A percentile compares a stretch with the other conserved stretches of the same genome.
These are phyloP conservation scores for Malurus cyaneus DNA, from an alignment of 2,113 vertebrate genomes.

Conservation along the genomic window DNA sequence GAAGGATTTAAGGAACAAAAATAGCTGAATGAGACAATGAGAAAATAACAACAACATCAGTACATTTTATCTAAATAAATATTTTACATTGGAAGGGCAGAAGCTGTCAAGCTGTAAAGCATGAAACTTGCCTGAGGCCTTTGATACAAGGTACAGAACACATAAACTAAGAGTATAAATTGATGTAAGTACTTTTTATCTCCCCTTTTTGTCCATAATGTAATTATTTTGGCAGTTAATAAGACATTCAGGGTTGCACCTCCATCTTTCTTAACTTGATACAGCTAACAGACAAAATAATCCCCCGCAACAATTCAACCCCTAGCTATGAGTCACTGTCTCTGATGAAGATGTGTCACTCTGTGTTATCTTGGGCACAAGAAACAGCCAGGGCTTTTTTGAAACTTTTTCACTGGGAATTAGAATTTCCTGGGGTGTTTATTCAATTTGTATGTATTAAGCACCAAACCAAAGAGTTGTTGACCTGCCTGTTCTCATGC, in stretches of 20 bases:
- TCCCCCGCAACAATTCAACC: background rate
- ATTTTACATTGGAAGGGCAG: background rate
- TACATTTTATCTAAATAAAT: background rate
- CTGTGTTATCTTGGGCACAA: background rate
- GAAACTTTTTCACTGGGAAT: background rate
- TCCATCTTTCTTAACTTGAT: conserved; percentile 17
- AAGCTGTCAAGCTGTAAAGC: background rate
- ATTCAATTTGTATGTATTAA: background rate
- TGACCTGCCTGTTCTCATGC: background rate
- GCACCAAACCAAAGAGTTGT: background rate
- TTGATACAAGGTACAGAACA: background rate
- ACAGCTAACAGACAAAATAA: conserved; percentile 20
- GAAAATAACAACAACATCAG: background rate
- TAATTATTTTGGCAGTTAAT: conserved; percentile 48
- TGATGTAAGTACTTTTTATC: conserved; percentile 31
- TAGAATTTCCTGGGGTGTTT: background rate
- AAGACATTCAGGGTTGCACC: background rate
- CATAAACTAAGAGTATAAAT: background rate
- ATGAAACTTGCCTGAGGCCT: background rate
- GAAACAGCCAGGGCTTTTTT: background rate
- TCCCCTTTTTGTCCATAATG: conserved; percentile 7
- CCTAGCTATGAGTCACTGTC: conserved; percentile 11
- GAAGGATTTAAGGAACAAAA: background rate
- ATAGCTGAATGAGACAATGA: background rate
- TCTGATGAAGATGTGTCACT: conserved; percentile 28